Percentiles rank a stretch among this genome's conserved stretches.
phyloP scores from a whole-genome alignment of 2,113 vertebrate species.

The Neopipo cinnamomea region DNA sequence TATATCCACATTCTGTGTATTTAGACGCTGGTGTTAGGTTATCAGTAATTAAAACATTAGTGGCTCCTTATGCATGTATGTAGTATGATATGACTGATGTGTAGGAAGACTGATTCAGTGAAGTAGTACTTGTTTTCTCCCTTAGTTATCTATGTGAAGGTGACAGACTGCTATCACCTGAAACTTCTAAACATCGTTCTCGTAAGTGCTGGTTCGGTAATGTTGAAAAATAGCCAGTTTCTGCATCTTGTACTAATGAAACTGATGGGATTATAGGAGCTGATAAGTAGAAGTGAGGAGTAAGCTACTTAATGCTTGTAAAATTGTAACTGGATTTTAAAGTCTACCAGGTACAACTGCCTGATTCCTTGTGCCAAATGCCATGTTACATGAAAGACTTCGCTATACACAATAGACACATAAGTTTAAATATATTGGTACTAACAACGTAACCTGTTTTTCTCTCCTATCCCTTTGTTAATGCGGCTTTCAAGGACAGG shows the following conservation, averaged over 20 bases:
- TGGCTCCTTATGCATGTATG: neutral
- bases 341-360: neutral
- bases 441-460: neutral
- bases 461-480: neutral
- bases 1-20: neutral
- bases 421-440: neutral
- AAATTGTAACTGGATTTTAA: slow-evolving; percentile 2
- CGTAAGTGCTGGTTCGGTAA: neutral
- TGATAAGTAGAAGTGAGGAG: neutral
- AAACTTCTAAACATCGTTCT: neutral
- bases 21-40: neutral
- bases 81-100: neutral
- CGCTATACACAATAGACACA: neutral
- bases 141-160: neutral
- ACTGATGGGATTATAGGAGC: neutral
- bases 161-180: neutral
- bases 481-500: neutral
- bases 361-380: neutral
- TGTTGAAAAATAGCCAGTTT: neutral
- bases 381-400: neutral
- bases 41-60: neutral
- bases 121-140: neutral
- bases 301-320: neutral
- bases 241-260: neutral
- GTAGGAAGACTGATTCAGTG: neutral